Base-by-base conservation (phyloP, 2,797 vertebrate genomes). In the Stomatorhinus walkeri region DNA sequence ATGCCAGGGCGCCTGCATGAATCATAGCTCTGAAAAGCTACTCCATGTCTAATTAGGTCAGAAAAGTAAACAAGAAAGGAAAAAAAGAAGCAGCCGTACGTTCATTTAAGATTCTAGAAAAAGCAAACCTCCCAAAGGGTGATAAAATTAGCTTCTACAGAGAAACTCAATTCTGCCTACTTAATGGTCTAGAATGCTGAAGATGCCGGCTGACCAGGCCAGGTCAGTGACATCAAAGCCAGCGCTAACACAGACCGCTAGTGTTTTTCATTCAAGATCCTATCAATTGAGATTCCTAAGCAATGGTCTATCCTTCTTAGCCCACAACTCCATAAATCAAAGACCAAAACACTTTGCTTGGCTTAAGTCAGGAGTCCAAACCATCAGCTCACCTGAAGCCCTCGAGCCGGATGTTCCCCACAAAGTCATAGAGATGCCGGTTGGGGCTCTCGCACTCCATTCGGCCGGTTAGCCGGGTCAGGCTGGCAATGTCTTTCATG, bases 401-500 rank as follows among this genome's bases (percentile, higher is more conserved):
- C 90, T 98, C 96, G 90, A 99, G 93, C 16, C 97, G 96, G 90
- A 99, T 97, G 94, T 99, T 99, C 90, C 98, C 98, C 88, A 99
- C 97, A 93, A 99, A 99, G 93, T 99, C 98, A 5, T 99, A 99
- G 72, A 99, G 96, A 92, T 99, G 98, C 43, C 98, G 95, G 92
- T 99, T 99, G 85, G 98, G 98, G 92, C 97, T 98, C 92, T 99
- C 98, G 68, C 98, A 99, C 92, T 99, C 98, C 93, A 99, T 98
- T 92, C 94, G 96, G 40, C 98, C 98, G 0, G 97, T 97, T 89
- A 99, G 94, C 83, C 95, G 96, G 96, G 96, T 96, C 92, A 99
- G 94, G 91, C 94, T 98, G 92, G 98, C 98, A 16, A 98, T 96
- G 90, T 99, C 98, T 91, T 96, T 99, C 90, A 99, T 96, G 3